These are phyloP conservation scores for Coryphaenoides rupestris DNA, from an alignment of 2,113 vertebrate species.

Conservation along the genomic window DNA sequence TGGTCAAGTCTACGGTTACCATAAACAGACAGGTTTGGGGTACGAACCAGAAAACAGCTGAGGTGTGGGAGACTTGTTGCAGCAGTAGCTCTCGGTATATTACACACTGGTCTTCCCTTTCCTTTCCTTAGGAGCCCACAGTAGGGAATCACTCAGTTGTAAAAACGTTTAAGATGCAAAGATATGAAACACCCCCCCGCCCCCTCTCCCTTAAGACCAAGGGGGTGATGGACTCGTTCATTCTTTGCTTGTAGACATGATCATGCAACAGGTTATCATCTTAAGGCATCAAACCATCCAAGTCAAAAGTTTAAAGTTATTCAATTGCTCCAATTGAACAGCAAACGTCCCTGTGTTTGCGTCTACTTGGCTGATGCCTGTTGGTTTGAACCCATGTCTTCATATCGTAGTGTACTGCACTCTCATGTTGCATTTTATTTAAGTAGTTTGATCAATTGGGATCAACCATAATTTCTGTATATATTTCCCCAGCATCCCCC, in stretches of 20 bases:
- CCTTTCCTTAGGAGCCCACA: slow-evolving; percentile 63
- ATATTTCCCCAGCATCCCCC: slow-evolving; percentile 74
- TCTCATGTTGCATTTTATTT: slow-evolving; percentile 45
- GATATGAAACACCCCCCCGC: slow-evolving; percentile 49
- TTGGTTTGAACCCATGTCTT: slow-evolving; percentile 59
- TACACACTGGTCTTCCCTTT: neutral
- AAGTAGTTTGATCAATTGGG: slow-evolving; percentile 45
- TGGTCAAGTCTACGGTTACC: slow-evolving; percentile 35
- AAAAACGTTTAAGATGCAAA: slow-evolving; percentile 49
- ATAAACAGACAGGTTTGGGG: slow-evolving; percentile 69
- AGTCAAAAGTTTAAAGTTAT: neutral
- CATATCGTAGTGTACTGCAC: slow-evolving; percentile 34
- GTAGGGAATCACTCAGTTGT: slow-evolving; percentile 67
- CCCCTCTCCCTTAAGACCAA: slow-evolving; percentile 58
- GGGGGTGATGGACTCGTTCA: slow-evolving; percentile 53
- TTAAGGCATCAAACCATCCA: neutral
- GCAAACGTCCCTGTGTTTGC: neutral
- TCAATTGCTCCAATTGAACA: neutral
- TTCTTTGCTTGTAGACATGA: slow-evolving; percentile 67
- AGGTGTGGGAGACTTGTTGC: slow-evolving; percentile 49
- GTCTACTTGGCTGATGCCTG: slow-evolving; percentile 33
- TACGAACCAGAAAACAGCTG: slow-evolving; percentile 57
- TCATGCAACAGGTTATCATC: slow-evolving; percentile 47
- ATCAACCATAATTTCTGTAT: slow-evolving; percentile 56
- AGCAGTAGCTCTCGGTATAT: slow-evolving; percentile 10